Conservation (phyloP, 2,113 vertebrate genomes). For the Aythya baeri region DNA sequence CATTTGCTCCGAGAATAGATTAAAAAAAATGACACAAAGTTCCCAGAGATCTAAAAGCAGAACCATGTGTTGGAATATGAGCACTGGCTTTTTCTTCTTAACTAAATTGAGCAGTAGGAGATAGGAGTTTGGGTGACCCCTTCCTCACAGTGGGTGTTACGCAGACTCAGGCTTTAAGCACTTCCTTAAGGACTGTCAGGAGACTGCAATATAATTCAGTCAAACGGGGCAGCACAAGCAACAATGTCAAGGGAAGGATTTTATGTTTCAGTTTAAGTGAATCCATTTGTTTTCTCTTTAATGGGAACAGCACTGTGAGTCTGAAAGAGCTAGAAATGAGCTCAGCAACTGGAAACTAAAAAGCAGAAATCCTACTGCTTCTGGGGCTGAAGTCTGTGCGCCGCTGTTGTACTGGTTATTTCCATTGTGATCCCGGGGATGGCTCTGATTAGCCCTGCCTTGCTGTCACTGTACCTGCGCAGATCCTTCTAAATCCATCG, state of each 20-base stretch:
- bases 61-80: slow-evolving; percentile 63
- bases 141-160: slow-evolving; percentile 28
- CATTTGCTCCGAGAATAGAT: slow-evolving; percentile 1
- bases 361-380: slow-evolving; percentile 38
- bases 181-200: slow-evolving; percentile 54
- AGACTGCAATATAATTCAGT: slow-evolving; percentile 24
- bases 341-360: slow-evolving; percentile 37
- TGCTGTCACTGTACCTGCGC: neutral
- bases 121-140: slow-evolving; percentile 36
- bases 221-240: slow-evolving; percentile 34
- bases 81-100: neutral
- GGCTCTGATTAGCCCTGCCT: neutral
- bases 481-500: neutral
- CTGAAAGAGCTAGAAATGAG: slow-evolving; percentile 46
- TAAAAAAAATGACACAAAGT: neutral
- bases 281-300: slow-evolving; percentile 58
- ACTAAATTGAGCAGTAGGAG: slow-evolving; percentile 19
- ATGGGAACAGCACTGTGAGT: slow-evolving; percentile 45
- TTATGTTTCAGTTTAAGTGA: slow-evolving; percentile 56
- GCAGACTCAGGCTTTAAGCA: neutral
- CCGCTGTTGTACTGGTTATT: neutral
- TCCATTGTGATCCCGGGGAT: neutral
- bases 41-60: slow-evolving; percentile 55
- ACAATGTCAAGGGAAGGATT: slow-evolving; percentile 44
- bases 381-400: neutral